These are phyloP conservation scores for Halictus quadricinctus DNA, from an alignment of 2,888 invertebrate genomes.

Conservation along the genomic window DNA sequence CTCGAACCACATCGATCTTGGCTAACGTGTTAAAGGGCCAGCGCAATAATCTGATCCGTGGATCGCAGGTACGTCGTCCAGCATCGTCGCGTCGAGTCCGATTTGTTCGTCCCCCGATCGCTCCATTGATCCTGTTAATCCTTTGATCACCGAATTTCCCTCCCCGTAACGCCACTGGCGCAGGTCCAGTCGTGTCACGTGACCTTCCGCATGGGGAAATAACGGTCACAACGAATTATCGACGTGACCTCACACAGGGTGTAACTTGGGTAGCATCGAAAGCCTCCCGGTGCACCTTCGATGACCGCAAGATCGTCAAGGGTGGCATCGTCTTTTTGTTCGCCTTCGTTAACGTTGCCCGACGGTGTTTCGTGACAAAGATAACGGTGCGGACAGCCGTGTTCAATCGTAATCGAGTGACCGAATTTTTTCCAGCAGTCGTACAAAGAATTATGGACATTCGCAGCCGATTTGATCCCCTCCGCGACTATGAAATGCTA, in stretches of 20 bases:
- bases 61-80: constrained; percentile 53
- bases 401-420: constrained; percentile 8
- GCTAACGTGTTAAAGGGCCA: constrained; percentile 18
- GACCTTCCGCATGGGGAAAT: constrained; percentile 41
- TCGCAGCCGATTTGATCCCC: constrained; percentile 52
- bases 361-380: neutral
- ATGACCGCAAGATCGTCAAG: neutral
- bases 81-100: neutral
- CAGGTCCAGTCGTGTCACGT: constrained; percentile 60
- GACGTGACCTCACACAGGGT: constrained; percentile 42
- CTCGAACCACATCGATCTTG: constrained; percentile 16
- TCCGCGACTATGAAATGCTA: constrained; percentile 53
- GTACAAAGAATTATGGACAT: constrained; percentile 68
- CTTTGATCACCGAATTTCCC: constrained; percentile 44
- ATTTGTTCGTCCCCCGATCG: neutral
- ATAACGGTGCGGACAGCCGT: neutral
- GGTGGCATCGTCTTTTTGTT: neutral
- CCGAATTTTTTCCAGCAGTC: constrained; percentile 64
- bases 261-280: neutral
- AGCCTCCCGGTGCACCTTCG: neutral
- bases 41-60: constrained; percentile 25
- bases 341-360: too few species aligned
- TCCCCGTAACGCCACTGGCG: constrained; percentile 49
- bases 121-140: constrained; percentile 32
- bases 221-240: constrained; percentile 47